Evolutionary conservation across 2,888 invertebrate genomes (phyloP), one percentile per base, ranked within the genome.

Genomic region (Cephus spinipes): DNA sequence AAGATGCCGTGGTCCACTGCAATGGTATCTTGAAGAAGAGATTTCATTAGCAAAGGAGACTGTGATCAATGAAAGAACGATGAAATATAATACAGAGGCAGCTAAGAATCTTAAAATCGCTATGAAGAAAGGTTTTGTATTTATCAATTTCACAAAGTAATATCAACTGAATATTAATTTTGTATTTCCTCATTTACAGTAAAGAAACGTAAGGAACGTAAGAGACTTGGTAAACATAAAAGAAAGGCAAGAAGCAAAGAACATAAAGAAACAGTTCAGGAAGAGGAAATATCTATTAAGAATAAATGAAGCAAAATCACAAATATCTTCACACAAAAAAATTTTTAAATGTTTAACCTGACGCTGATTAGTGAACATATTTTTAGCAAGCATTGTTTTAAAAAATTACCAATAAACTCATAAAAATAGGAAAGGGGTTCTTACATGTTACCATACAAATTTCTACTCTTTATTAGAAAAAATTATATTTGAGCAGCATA

Each of bases 11-110:
- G 85, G 88, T 12, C 87, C 89, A 1, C 73, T 89, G 23, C 81
- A 76, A 33, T 88, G 85, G 86, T 87, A 87, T 71, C 33, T 89
- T 32, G 89, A 89, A 77, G 89, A 89, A 23, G 89, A 89, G 80
- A 84, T 89, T 40, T 80, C 82, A 11, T 73, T 82, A 3, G 89
- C 88, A 34, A 83, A 83, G 11, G 83, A 87, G 4, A 76, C 81
- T 1, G 34, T 88, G 32, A 83, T 84, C 11, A 79, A 71, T 0
- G 76, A 80, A 15, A 85, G 74, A 55, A 82, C 74, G n/a, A 80
- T 80, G 4, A 79, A 82, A 34, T 80, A 85, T 36, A 78, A 84
- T 6, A 35, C 34, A 15, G 82, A 83, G n/a, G 35, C 73, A 11
- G 73, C 79, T 32, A 75, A 79, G 68, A 82, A 85, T 74, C 15